A percentile compares a stretch with the other conserved stretches of the same genome.
These are phyloP conservation scores for Phytoseiulus persimilis DNA, from an alignment of 2,888 invertebrate species.

Conservation along the genomic window DNA sequence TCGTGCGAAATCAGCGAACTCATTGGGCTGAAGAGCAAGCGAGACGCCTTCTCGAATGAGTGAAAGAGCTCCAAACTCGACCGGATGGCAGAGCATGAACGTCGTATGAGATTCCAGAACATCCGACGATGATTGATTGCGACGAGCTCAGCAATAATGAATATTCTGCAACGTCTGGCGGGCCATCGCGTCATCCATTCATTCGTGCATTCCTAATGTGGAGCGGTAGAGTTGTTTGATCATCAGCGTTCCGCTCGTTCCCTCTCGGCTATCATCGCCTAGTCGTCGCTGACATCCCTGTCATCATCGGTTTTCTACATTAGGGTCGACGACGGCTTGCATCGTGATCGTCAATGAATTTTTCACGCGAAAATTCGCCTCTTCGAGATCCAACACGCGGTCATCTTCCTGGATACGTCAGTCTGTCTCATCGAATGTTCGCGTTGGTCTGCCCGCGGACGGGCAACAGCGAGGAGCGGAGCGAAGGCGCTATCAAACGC, in stretches of 20 bases:
- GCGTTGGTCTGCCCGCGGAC: too few relatives aligned
- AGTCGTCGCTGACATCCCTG: not conserved
- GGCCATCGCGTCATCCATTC: not conserved
- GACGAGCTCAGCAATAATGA: not conserved
- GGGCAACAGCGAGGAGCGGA: too few relatives aligned
- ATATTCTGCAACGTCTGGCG: not conserved
- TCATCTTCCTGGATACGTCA: not conserved
- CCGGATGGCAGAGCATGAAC: not conserved
- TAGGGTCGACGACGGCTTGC: not conserved
- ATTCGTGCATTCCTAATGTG: not conserved
- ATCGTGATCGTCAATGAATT: not conserved
- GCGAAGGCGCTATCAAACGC: too few relatives aligned
- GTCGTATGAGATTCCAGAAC: not conserved
- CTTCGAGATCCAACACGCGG: not conserved
- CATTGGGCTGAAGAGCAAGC: too few relatives aligned
- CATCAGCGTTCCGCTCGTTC: not conserved
- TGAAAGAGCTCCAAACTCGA: not conserved
- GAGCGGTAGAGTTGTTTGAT: not conserved
- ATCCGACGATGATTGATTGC: not conserved
- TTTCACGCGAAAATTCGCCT: not conserved
- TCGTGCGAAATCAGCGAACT: too few relatives aligned
- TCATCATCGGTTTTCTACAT: not conserved
- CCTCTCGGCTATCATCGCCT: not conserved
- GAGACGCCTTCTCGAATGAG: too few relatives aligned
- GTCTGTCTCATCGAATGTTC: too few relatives aligned